Conservation (phyloP, 2,113 vertebrate genomes). For the Kryptolebias marmoratus region DNA sequence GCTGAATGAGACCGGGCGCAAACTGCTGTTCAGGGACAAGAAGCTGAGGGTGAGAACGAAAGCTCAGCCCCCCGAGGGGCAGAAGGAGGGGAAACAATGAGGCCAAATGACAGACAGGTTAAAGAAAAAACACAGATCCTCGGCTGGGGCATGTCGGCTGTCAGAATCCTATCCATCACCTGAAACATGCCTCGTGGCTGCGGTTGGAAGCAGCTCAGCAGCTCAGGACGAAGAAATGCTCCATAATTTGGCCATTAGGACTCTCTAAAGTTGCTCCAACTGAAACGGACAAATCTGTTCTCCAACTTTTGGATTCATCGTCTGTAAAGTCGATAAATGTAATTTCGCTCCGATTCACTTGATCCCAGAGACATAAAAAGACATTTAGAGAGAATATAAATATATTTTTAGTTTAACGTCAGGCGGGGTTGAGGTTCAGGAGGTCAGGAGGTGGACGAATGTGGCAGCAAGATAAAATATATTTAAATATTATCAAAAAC, state of each 20-base stretch:
- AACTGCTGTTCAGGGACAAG: conserved; percentile 96
- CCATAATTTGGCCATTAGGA: neutral
- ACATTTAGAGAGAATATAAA: no score
- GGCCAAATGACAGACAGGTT: conserved; percentile 13
- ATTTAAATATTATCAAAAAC: no score
- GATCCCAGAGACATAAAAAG: no score
- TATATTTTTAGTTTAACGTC: no score
- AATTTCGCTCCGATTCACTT: no score
- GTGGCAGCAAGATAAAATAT: no score
- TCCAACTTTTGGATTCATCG: no score
- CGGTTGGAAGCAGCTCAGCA: conserved; percentile 1
- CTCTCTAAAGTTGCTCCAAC: neutral
- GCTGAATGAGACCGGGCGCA: conserved; percentile 93
- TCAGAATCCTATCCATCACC: conserved; percentile 25
- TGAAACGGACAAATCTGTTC: no score
- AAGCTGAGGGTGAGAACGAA: conserved; percentile 88
- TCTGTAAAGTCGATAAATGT: no score
- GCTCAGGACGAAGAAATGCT: neutral
- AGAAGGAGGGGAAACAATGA: neutral
- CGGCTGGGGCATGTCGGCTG: conserved; percentile 13
- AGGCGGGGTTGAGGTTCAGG: neutral
- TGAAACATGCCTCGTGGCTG: conserved; percentile 1
- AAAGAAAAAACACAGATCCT: neutral
- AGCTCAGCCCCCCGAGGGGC: conserved; percentile 3
- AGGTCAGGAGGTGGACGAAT: no score